Evolutionary conservation across 2,888 invertebrate genomes (phyloP).

Genomic region (Nasonia oneida): DNA sequence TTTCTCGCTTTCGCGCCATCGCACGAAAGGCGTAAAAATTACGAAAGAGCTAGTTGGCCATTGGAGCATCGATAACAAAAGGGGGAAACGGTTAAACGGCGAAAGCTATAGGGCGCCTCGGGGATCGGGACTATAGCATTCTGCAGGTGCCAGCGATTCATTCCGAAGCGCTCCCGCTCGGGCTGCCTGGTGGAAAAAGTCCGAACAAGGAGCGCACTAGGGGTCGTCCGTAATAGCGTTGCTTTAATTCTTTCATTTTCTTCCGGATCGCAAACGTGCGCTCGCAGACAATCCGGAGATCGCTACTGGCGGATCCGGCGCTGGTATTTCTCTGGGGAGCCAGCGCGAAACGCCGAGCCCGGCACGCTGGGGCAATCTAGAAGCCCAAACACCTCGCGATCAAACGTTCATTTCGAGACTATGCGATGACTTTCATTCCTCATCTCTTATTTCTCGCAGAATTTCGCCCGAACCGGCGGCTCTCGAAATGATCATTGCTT

Average conservation of each 20-base stretch:
- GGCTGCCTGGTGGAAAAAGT: neutral
- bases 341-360: neutral
- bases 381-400: constrained; percentile 44
- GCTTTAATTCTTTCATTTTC: constrained; percentile 65
- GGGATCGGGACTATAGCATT: constrained; percentile 12
- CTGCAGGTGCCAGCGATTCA: constrained; percentile 53
- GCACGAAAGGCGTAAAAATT: constrained; percentile 1
- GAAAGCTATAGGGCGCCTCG: constrained; percentile 24
- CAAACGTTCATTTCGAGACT: constrained; percentile 29
- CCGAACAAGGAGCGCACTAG: neutral
- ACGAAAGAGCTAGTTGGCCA: neutral
- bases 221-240: constrained; percentile 59
- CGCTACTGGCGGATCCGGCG: constrained; percentile 47
- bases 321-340: constrained; percentile 68
- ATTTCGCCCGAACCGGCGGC: neutral
- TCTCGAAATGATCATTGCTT: constrained; percentile 1
- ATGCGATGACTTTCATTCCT: constrained; percentile 39
- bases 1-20: neutral
- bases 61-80: constrained; percentile 34
- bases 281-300: constrained; percentile 66
- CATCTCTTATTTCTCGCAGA: constrained; percentile 18
- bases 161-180: constrained; percentile 14
- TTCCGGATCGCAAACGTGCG: constrained; percentile 29
- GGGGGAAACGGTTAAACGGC: constrained; percentile 22
- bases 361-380: constrained; percentile 27